Evolutionary conservation across 2,113 vertebrate genomes (phyloP).

Genomic region (Tautogolabrus adspersus): DNA sequence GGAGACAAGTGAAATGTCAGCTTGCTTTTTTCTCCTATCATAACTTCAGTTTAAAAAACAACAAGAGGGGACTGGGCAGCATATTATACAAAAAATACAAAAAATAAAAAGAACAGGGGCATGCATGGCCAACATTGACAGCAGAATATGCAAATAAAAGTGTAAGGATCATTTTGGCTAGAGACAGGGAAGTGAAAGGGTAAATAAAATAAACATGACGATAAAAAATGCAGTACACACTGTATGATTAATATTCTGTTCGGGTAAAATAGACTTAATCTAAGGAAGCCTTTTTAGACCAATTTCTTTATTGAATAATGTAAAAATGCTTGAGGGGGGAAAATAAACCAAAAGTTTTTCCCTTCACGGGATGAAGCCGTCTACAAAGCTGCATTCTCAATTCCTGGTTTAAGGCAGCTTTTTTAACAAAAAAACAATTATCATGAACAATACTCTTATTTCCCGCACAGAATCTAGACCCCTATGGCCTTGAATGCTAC

Average conservation of each 20-base stretch:
- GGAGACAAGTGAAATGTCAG: slow-evolving; percentile 80
- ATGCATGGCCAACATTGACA: slow-evolving; percentile 67
- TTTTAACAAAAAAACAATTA: slow-evolving; percentile 71
- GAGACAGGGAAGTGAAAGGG: slow-evolving; percentile 21
- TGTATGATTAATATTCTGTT: slow-evolving; percentile 42
- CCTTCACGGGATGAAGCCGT: slow-evolving; percentile 56
- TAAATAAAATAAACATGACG: slow-evolving; percentile 62
- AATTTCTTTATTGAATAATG: slow-evolving; percentile 55
- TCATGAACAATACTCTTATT: slow-evolving; percentile 56
- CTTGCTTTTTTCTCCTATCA: slow-evolving; percentile 43
- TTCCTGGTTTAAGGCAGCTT: slow-evolving; percentile 38
- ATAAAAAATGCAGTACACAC: slow-evolving; percentile 48
- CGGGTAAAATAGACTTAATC: slow-evolving; percentile 25
- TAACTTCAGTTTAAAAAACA: slow-evolving; percentile 61
- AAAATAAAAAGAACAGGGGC: slow-evolving; percentile 38
- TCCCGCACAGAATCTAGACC: slow-evolving; percentile 68
- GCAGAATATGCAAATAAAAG: slow-evolving; percentile 42
- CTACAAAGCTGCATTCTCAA: slow-evolving; percentile 13
- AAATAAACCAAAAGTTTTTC: slow-evolving; percentile 60
- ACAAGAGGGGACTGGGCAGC: slow-evolving; percentile 46
- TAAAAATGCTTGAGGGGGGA: slow-evolving; percentile 66
- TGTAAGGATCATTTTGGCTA: slow-evolving; percentile 43
- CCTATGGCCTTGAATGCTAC: slow-evolving; percentile 48
- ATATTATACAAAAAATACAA: slow-evolving; percentile 60
- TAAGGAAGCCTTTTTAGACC: slow-evolving; percentile 23